Percentiles rank a stretch among this genome's conserved stretches.
Conservation (phyloP, 92 coral and sea anemone species). For the Plumapathes pennacea region DNA sequence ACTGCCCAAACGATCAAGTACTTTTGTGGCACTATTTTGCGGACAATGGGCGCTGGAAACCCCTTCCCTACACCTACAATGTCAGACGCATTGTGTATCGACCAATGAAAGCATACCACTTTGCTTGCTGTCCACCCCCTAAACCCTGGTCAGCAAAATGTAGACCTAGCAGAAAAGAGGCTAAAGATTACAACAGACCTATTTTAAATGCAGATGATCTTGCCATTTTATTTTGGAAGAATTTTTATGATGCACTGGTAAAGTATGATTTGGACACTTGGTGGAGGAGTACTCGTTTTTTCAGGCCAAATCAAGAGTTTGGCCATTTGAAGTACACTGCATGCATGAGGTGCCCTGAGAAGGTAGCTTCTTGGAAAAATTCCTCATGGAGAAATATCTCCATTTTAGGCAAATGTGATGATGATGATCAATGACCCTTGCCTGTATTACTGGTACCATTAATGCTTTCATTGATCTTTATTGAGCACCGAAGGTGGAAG, state of each 20-base stretch:
- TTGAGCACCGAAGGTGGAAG: too few species aligned
- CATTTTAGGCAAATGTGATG: too few species aligned
- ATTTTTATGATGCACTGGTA: conserved; percentile 54
- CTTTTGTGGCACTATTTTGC: conserved; percentile 56
- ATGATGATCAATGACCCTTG: too few species aligned
- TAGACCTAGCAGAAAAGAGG: conserved; percentile 67
- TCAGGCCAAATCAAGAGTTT: conserved; percentile 48
- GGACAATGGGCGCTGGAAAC: conserved; percentile 58
- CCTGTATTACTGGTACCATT: too few species aligned
- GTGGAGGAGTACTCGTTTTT: conserved; percentile 74
- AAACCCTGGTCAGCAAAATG: conserved; percentile 72
- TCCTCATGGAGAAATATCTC: too few species aligned
- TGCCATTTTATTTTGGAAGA: conserved; percentile 66
- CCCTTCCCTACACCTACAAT: conserved; percentile 57
- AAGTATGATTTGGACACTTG: conserved; percentile 52
- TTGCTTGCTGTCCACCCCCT: conserved; percentile 71
- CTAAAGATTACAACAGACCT: conserved; percentile 42
- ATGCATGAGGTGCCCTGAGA: conserved; percentile 14
- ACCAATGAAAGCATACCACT: conserved; percentile 72
- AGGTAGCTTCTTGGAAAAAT: not conserved
- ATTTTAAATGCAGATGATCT: conserved; percentile 40
- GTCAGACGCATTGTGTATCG: conserved; percentile 54
- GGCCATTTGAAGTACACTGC: conserved; percentile 31
- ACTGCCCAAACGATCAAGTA: conserved; percentile 52
- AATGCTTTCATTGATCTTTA: too few species aligned